Evolutionary conservation across 2,797 vertebrate genomes (phyloP).

Genomic region (Malurus leucopterus): DNA sequence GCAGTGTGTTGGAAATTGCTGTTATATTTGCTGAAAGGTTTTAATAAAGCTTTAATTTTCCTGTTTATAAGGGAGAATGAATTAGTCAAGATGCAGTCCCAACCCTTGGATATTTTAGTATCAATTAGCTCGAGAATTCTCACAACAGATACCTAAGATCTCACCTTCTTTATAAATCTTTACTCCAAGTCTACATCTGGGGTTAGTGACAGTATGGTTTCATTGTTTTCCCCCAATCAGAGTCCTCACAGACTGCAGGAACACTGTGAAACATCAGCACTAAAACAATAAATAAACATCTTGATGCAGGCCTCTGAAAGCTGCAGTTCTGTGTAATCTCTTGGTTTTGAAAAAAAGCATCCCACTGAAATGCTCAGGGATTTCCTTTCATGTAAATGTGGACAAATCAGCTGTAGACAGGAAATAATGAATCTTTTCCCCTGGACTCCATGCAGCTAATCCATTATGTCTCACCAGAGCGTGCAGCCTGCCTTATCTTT

Average conservation of each 20-base stretch:
- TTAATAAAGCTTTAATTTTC: not conserved
- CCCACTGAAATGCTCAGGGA: not conserved
- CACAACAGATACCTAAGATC: not conserved
- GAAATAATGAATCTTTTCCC: not conserved
- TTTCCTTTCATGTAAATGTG: not conserved
- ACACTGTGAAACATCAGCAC: not conserved
- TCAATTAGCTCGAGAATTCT: not conserved
- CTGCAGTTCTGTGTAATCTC: not conserved
- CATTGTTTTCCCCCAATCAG: not conserved
- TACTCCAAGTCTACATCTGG: not conserved
- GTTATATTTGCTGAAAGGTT: not conserved
- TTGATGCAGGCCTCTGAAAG: not conserved
- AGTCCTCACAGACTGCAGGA: not conserved
- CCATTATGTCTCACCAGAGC: not conserved
- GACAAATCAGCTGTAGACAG: not conserved
- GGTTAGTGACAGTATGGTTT: not conserved
- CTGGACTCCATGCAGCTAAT: not conserved
- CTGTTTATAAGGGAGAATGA: not conserved
- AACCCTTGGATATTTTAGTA: not conserved
- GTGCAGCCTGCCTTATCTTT: not conserved
- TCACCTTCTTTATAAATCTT: not conserved
- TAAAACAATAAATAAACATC: not conserved
- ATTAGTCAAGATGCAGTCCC: not conserved
- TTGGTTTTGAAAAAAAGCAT: not conserved
- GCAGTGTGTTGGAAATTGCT: not conserved